Evolutionary conservation across 2,113 vertebrate species (phyloP).

Genomic region (Bufo gargarizans): DNA sequence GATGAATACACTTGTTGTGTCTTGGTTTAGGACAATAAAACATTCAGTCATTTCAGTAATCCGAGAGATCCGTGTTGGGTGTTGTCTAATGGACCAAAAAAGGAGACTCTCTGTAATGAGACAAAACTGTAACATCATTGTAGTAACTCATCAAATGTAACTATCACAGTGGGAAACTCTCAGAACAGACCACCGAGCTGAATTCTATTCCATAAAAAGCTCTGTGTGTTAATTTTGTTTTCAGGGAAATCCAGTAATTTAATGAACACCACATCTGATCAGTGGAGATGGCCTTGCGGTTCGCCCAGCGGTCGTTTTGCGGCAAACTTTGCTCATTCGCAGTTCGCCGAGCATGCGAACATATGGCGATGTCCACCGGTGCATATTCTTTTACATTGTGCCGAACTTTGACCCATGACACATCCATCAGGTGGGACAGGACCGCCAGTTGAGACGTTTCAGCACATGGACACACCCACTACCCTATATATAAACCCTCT

Average conservation of each 20-base stretch:
- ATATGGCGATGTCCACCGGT: too few relatives aligned
- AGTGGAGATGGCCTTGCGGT: too few relatives aligned
- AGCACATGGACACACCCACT: too few relatives aligned
- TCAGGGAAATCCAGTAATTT: background rate
- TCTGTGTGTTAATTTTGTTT: background rate
- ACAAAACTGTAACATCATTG: background rate
- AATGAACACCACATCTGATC: background rate
- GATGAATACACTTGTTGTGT: background rate
- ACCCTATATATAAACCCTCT: too few relatives aligned
- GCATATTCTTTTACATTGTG: too few relatives aligned
- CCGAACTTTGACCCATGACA: too few relatives aligned
- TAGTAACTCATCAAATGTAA: background rate
- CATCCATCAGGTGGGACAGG: too few relatives aligned
- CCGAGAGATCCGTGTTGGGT: background rate
- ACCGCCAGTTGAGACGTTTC: too few relatives aligned
- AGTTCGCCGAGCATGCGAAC: too few relatives aligned
- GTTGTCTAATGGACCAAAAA: slow-evolving; percentile 7
- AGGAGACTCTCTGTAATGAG: background rate
- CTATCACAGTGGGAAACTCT: background rate
- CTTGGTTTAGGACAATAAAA: slow-evolving; percentile 18
- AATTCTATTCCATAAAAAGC: background rate
- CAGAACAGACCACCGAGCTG: background rate
- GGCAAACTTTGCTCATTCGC: too few relatives aligned
- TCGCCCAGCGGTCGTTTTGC: too few relatives aligned
- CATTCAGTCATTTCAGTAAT: slow-evolving; percentile 21